Conservation (phyloP, 1,140 invertebrate species). For the Drosophila parvula region DNA sequence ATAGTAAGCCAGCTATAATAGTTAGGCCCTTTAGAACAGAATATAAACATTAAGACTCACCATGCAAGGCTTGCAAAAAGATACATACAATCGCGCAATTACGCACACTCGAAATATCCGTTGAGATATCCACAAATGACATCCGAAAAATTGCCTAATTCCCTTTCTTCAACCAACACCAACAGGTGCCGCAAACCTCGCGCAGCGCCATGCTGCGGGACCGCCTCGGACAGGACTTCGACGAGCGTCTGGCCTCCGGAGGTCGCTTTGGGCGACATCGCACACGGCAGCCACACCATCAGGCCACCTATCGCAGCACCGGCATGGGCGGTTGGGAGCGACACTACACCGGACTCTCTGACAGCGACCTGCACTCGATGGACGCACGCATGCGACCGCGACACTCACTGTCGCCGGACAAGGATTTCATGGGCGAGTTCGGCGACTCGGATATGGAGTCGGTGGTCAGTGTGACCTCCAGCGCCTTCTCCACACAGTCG, state of each 20-base stretch:
- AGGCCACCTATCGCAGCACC: constrained; percentile 89
- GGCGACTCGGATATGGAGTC: constrained; percentile 95
- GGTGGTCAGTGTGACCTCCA: constrained; percentile 93
- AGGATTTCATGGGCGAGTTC: constrained; percentile 88
- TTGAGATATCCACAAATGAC: background rate
- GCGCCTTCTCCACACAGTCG: constrained; percentile 96
- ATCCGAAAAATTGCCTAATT: background rate
- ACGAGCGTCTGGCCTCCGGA: constrained; percentile 88
- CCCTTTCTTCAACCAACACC: background rate
- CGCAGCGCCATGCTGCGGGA: constrained; percentile 87
- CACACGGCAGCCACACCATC: constrained; percentile 86
- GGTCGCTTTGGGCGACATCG: constrained; percentile 88
- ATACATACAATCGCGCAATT: background rate
- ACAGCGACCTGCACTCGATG: constrained; percentile 90
- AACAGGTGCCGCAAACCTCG: constrained; percentile 78
- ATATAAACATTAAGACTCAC: background rate
- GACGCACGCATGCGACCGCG: constrained; percentile 85
- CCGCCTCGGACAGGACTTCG: constrained; percentile 91
- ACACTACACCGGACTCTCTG: constrained; percentile 91
- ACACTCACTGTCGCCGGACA: constrained; percentile 88
- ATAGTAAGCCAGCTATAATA: background rate
- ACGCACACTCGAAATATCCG: background rate
- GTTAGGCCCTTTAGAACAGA: background rate
- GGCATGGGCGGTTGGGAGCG: constrained; percentile 89
- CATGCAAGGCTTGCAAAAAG: background rate